These are phyloP conservation scores for Pissodes strobi DNA, from an alignment of 1,140 invertebrate species.

Conservation along the genomic window DNA sequence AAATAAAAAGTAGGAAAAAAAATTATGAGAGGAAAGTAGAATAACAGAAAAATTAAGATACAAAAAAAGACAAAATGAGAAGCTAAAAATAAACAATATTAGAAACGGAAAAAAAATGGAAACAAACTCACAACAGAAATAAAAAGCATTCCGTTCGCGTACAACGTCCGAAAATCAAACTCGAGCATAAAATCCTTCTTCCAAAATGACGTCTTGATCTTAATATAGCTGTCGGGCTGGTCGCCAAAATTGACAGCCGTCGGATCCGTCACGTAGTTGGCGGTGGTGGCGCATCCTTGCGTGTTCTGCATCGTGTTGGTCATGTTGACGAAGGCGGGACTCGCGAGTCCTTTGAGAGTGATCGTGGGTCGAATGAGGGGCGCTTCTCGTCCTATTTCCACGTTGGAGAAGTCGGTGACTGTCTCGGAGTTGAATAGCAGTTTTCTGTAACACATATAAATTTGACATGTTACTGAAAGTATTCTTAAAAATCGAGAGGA, in stretches of 20 bases:
- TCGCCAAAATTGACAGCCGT: conserved; percentile 68
- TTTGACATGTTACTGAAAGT: too few relatives aligned
- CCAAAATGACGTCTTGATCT: conserved; percentile 68
- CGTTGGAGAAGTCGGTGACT: conserved; percentile 63
- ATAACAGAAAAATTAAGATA: too few relatives aligned
- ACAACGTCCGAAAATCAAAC: conserved; percentile 85
- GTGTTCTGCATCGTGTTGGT: conserved; percentile 52
- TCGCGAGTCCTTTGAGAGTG: conserved; percentile 24
- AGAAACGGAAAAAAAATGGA: too few relatives aligned
- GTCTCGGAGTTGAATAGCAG: conserved; percentile 41
- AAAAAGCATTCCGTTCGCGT: conserved; percentile 80
- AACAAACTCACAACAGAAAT: conserved; percentile 69
- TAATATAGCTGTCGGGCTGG: conserved; percentile 74
- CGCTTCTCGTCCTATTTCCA: conserved; percentile 70
- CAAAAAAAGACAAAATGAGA: too few relatives aligned
- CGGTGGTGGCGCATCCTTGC: conserved; percentile 64
- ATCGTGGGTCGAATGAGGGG: conserved; percentile 49
- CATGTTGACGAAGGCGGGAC: conserved; percentile 34
- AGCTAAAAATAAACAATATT: too few relatives aligned
- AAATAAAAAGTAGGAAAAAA: background rate
- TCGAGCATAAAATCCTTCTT: conserved; percentile 74
- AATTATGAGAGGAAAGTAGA: too few relatives aligned
- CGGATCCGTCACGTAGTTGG: conserved; percentile 75
- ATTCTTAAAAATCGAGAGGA: background rate
- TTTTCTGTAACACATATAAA: conserved; percentile 37